Conservation (phyloP, 2,888 invertebrate genomes). For the Rhyacophila evoluta region DNA sequence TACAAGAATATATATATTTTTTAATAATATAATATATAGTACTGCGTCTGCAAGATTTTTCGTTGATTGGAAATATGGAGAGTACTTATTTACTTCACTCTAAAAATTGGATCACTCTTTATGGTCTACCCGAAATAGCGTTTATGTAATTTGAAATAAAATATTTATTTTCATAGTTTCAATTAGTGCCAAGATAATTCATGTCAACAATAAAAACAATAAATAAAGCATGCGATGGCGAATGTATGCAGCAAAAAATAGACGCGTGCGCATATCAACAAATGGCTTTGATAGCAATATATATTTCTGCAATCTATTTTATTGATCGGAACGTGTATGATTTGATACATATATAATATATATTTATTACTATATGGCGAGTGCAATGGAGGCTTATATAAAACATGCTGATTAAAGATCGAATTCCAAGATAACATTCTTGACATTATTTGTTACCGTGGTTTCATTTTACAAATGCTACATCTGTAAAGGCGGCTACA, state of each 20-base stretch:
- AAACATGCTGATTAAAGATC: slow-evolving; percentile 17
- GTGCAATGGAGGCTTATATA: neutral
- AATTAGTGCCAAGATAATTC: neutral
- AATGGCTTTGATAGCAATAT: slow-evolving; percentile 8
- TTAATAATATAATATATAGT: too few relatives aligned
- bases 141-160: too few relatives aligned
- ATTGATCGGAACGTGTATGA: neutral
- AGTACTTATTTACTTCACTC: too few relatives aligned
- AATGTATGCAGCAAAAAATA: neutral
- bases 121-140: too few relatives aligned
- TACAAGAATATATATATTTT: too few relatives aligned
- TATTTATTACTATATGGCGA: too few relatives aligned
- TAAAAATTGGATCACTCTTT: too few relatives aligned
- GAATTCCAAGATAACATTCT: neutral
- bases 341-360: neutral
- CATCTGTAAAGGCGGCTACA: too few relatives aligned
- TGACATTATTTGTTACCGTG: neutral
- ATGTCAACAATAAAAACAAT: neutral
- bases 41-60: too few relatives aligned
- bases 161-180: neutral
- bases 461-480: neutral
- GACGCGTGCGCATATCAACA: slow-evolving; percentile 3
- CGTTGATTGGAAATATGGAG: too few relatives aligned
- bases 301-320: slow-evolving; percentile 5
- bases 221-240: neutral